A percentile compares a stretch with the other conserved stretches of the same genome.
Evolutionary conservation across 2,888 invertebrate genomes (phyloP).

Genomic region (Ernsta delagoae): DNA sequence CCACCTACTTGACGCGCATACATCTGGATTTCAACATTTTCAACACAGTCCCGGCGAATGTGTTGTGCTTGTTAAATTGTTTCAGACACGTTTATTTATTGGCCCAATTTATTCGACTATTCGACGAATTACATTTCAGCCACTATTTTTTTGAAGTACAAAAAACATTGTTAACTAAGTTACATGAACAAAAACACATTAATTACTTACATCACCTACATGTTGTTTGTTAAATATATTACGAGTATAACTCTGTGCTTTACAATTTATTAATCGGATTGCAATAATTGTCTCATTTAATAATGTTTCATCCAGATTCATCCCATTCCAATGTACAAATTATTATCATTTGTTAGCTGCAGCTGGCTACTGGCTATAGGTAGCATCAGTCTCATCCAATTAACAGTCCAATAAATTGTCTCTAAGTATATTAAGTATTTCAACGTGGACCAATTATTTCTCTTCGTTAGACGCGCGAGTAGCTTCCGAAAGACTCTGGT

Average conservation of each 20-base stretch:
- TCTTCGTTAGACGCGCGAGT: conserved; percentile 29
- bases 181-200: conserved; percentile 28
- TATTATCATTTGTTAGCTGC: conserved; percentile 14
- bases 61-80: conserved; percentile 50
- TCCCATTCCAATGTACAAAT: conserved; percentile 12
- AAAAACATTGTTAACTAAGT: conserved; percentile 50
- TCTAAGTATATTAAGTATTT: conserved; percentile 29
- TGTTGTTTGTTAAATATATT: not conserved
- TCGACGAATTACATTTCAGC: conserved; percentile 55
- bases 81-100: conserved; percentile 53
- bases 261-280: conserved; percentile 19
- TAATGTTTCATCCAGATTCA: conserved; percentile 17
- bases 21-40: conserved; percentile 45
- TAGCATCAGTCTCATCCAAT: conserved; percentile 31
- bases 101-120: conserved; percentile 59
- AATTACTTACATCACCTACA: conserved; percentile 2
- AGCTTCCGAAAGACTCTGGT: not conserved
- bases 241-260: not conserved
- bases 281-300: conserved; percentile 29
- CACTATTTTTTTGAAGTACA: conserved; percentile 61
- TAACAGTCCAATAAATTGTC: conserved; percentile 35
- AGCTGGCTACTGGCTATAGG: conserved; percentile 25
- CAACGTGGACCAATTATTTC: conserved; percentile 32
- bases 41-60: conserved; percentile 42
- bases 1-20: conserved; percentile 31